Conservation (phyloP, 2,888 invertebrate genomes). For the Aphidoletes aphidimyza region DNA sequence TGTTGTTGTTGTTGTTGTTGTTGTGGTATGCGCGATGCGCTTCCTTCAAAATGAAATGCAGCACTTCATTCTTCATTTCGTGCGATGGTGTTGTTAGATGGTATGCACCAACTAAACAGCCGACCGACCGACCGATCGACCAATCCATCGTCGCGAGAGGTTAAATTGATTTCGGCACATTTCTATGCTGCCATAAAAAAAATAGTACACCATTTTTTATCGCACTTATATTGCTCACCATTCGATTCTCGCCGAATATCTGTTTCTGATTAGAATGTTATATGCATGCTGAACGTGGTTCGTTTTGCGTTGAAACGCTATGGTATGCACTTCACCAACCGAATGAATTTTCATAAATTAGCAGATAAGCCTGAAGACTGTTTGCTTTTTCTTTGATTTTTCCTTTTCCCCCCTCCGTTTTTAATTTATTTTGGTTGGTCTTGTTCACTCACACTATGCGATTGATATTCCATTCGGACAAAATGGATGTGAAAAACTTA, state of each 20-base stretch:
- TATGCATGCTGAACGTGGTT: not conserved
- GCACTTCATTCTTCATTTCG: not conserved
- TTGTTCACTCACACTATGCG: not conserved
- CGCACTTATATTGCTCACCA: not conserved
- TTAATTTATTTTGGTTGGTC: not conserved
- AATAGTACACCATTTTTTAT: not conserved
- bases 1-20: not conserved
- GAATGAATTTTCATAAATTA: constrained; percentile 51
- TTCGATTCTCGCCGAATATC: not conserved
- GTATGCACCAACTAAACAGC: too few relatives aligned
- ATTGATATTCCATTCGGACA: not conserved
- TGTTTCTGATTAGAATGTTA: not conserved
- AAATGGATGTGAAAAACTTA: not conserved
- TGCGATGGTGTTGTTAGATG: constrained; percentile 16
- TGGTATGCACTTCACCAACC: not conserved
- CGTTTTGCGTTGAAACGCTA: not conserved
- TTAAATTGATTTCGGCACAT: constrained; percentile 37
- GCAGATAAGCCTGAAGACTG: not conserved
- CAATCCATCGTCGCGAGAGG: not conserved
- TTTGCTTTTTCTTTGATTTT: not conserved
- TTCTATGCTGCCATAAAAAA: not conserved
- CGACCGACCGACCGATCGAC: too few relatives aligned
- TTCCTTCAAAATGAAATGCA: not conserved
- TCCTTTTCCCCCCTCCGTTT: not conserved
- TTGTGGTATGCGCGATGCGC: not conserved